These are phyloP conservation scores for Brachypteracias leptosomus DNA, from an alignment of 2,113 vertebrate genomes.

Conservation along the genomic window DNA sequence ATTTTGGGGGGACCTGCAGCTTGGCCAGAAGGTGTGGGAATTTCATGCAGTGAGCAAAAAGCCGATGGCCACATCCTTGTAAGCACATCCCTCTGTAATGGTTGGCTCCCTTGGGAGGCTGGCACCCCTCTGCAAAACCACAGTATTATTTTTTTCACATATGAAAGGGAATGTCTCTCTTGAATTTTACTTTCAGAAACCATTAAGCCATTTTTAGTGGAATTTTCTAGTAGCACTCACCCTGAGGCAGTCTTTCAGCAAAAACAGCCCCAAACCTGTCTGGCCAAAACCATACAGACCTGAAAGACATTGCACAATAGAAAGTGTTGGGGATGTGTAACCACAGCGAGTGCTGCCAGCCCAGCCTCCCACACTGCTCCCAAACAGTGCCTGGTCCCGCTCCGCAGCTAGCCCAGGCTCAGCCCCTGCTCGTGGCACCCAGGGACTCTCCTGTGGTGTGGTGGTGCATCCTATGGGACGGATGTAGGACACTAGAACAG, in stretches of 20 bases:
- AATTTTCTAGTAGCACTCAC: background rate
- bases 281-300: background rate
- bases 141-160: background rate
- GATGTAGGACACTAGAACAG: background rate
- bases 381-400: background rate
- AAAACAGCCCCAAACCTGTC: background rate
- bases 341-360: background rate
- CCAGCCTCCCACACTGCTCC: background rate
- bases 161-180: background rate
- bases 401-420: background rate
- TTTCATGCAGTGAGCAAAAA: background rate
- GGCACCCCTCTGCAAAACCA: background rate
- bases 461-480: fast-evolving
- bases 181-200: background rate
- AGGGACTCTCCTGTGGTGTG: fast-evolving
- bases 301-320: background rate
- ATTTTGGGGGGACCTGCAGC: background rate
- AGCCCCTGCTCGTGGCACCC: fast-evolving
- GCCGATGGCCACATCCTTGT: too few relatives aligned
- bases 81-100: background rate
- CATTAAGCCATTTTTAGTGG: background rate
- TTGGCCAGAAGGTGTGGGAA: background rate
- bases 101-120: background rate
- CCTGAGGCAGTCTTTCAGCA: background rate
- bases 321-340: fast-evolving